Evolutionary conservation across 2,113 vertebrate species (phyloP).

Genomic region (Burhinus bistriatus): DNA sequence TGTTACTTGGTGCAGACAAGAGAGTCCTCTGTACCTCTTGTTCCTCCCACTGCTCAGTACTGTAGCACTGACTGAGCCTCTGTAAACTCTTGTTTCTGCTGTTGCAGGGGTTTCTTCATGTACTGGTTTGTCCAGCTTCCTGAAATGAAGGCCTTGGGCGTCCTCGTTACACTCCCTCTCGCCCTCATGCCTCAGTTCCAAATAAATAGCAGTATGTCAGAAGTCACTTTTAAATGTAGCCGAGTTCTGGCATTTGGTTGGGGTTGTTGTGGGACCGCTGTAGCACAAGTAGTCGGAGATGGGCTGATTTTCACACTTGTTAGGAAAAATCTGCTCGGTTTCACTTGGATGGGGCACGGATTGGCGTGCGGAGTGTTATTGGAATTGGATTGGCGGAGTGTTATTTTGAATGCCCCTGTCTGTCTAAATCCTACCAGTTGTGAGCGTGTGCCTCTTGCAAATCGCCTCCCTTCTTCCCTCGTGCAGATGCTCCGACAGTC

Average conservation of each 20-base stretch:
- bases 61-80: not conserved
- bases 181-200: not conserved
- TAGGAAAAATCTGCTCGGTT: not conserved
- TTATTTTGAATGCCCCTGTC: not conserved
- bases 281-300: not conserved
- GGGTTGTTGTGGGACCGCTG: fast-evolving
- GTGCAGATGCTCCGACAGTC: conserved; percentile 72
- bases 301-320: fast-evolving
- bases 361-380: too few species aligned
- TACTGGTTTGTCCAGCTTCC: not conserved
- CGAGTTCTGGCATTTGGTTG: not conserved
- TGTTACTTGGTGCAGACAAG: not conserved
- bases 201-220: not conserved
- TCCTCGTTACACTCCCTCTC: not conserved
- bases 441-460: not conserved
- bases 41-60: not conserved
- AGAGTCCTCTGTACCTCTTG: not conserved
- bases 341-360: not conserved
- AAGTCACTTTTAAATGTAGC: not conserved
- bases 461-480: not conserved
- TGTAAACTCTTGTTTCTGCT: not conserved
- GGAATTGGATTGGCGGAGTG: too few species aligned
- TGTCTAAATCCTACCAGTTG: not conserved
- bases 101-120: not conserved
- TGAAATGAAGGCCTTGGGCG: not conserved